Percentiles rank a stretch among this genome's conserved stretches.
Evolutionary conservation across 2,888 invertebrate species (phyloP).

Genomic region (Ornithoptera alexandrae): DNA sequence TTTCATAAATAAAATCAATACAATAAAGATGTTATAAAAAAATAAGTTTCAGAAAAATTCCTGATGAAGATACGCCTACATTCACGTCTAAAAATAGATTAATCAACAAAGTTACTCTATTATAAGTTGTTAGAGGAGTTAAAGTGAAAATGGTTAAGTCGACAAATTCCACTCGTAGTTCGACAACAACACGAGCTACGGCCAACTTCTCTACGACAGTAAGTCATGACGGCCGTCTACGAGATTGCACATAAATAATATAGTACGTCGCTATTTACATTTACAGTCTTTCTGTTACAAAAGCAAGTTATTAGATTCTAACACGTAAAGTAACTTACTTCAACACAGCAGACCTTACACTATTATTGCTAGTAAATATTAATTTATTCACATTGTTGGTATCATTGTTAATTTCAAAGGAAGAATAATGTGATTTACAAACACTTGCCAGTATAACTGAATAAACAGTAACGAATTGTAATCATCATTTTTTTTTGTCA

Average conservation of each 20-base stretch:
- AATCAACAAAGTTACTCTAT: slow-evolving; percentile 70
- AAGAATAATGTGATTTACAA: too few relatives aligned
- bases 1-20: background rate
- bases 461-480: too few relatives aligned
- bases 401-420: too few relatives aligned
- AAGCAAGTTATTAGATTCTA: background rate
- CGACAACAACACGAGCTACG: slow-evolving; percentile 51
- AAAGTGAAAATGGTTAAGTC: slow-evolving; percentile 62
- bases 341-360: too few relatives aligned
- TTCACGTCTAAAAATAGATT: slow-evolving; percentile 54
- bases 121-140: slow-evolving; percentile 68
- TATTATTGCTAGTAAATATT: too few relatives aligned
- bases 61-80: background rate
- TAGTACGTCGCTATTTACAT: slow-evolving; percentile 33
- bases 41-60: too few relatives aligned
- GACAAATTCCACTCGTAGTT: slow-evolving; percentile 68
- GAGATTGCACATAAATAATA: slow-evolving; percentile 39
- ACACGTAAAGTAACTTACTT: background rate
- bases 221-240: slow-evolving; percentile 46
- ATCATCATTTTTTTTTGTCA: too few relatives aligned
- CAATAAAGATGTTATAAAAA: background rate
- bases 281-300: background rate
- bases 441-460: too few relatives aligned
- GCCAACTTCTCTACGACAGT: slow-evolving; percentile 53
- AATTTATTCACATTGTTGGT: too few relatives aligned